Percentiles rank a stretch among this genome's conserved stretches.
phyloP scores from a whole-genome alignment of 1,140 invertebrate species.

The Spodoptera frugiperda region DNA sequence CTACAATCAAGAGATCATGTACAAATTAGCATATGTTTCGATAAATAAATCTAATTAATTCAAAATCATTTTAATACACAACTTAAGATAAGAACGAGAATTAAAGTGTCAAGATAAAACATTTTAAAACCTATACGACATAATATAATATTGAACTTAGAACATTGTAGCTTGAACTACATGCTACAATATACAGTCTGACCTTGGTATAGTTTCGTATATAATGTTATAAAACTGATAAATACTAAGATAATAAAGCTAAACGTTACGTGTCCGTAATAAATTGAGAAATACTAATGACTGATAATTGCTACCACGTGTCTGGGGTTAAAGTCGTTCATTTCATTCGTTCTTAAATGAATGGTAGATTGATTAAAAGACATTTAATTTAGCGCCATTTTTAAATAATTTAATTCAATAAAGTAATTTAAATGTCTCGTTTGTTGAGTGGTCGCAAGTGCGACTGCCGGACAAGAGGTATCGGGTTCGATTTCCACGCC shows the following conservation, averaged over 20 bases:
- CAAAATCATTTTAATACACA: no score
- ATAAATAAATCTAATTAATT: not conserved
- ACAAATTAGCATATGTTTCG: no score
- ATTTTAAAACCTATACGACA: no score
- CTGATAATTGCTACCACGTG: constrained; percentile 6
- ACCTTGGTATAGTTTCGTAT: not conserved
- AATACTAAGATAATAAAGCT: constrained; percentile 3
- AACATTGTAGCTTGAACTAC: constrained; percentile 4
- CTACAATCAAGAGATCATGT: no score
- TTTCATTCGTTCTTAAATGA: constrained; percentile 8
- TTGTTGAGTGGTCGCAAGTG: no score
- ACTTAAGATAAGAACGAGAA: not conserved
- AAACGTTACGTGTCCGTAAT: not conserved
- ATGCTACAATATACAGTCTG: not conserved
- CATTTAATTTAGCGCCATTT: no score
- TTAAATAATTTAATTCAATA: not conserved
- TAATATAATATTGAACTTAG: no score
- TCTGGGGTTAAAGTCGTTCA: constrained; percentile 9
- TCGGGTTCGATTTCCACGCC: no score
- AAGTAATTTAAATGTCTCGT: no score
- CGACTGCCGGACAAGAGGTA: no score
- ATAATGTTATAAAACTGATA: not conserved
- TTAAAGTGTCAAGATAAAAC: not conserved
- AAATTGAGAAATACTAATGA: constrained; percentile 1
- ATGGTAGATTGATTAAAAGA: not conserved